phyloP scores from a whole-genome alignment of 1,140 invertebrate genomes.

The Spodoptera litura region DNA sequence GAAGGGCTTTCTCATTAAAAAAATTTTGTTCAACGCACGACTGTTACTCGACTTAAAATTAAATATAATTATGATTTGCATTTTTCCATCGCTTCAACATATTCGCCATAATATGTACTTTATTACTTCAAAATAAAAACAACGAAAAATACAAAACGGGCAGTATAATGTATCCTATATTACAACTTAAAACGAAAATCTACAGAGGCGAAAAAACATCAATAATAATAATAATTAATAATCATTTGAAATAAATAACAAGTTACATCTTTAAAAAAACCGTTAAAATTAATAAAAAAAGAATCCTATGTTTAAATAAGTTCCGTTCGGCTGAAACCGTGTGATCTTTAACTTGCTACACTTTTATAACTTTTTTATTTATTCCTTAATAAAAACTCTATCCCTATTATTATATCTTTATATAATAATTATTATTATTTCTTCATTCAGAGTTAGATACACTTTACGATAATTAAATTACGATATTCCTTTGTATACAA shows the following conservation, averaged over 20 bases:
- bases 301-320: slow-evolving; percentile 72
- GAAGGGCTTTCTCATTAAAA: slow-evolving; percentile 59
- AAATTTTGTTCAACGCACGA: slow-evolving; percentile 76
- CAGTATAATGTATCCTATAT: slow-evolving; percentile 81
- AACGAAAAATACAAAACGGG: slow-evolving; percentile 75
- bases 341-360: slow-evolving; percentile 75
- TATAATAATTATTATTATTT: slow-evolving; percentile 84
- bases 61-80: slow-evolving; percentile 40
- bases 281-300: slow-evolving; percentile 84
- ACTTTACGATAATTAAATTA: slow-evolving; percentile 78
- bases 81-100: slow-evolving; percentile 43
- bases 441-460: slow-evolving; percentile 81
- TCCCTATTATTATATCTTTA: slow-evolving; percentile 84
- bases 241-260: slow-evolving; percentile 86
- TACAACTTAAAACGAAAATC: slow-evolving; percentile 79
- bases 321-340: slow-evolving; percentile 75
- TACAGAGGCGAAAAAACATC: slow-evolving; percentile 81
- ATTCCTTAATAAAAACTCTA: slow-evolving; percentile 85
- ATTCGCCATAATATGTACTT: slow-evolving; percentile 35
- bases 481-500: slow-evolving; percentile 62
- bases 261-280: slow-evolving; percentile 82
- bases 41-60: slow-evolving; percentile 36
- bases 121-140: slow-evolving; percentile 65
- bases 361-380: slow-evolving; percentile 82
- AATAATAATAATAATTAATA: slow-evolving; percentile 78